Evolutionary conservation across 1,140 invertebrate genomes (phyloP), one percentile per base, ranked within the genome.

Genomic region (Odontomachus brunneus): DNA sequence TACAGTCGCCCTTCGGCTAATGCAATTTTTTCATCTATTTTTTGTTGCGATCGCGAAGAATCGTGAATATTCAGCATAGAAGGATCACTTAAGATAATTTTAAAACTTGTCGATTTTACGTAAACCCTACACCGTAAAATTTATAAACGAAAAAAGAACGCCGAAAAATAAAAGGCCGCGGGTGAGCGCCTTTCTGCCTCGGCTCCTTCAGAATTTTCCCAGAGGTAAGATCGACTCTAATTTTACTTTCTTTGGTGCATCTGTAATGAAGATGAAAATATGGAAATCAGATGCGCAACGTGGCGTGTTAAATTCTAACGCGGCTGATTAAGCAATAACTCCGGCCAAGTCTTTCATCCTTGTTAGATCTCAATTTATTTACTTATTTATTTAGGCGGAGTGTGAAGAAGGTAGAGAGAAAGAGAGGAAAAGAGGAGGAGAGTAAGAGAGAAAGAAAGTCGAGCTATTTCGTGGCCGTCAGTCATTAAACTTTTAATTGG

Each of bases 401-500:
- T 53, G 11, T 51, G 17, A 22, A 63, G 9, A 7, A 44, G 38
- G 9, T 0, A 44, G 38, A 44, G 38, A 44, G 38, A 44, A 11
- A 44, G 38, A 44, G 38, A 44, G 9, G 9, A 11, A 44, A 7
- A 44, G 38, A 44, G 38, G 9, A 7, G 9, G 38, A 44, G 38
- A 44, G 38, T 3, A 11, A 44, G 38, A 44, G 38, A 7, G 38
- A 44, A 44, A 44, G 38, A 44, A 7, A 44, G 9, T 14, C 14
- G 19, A 57, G 53, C n/a, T 74, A 29, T 9, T 75, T 24, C n/a
- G 44, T 33, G 33, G 33, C 19, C 15, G 62, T 44, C 38, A 15
- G n/a, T 9, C 24, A n/a, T 75, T 53, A 53, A 75, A 65, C 73
- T 75, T 75, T 63, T 65, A 75, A 63, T 75, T 65, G 44, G 44